These are phyloP conservation scores for Clarias gariepinus DNA, from an alignment of 2,113 vertebrate genomes.

Conservation along the genomic window DNA sequence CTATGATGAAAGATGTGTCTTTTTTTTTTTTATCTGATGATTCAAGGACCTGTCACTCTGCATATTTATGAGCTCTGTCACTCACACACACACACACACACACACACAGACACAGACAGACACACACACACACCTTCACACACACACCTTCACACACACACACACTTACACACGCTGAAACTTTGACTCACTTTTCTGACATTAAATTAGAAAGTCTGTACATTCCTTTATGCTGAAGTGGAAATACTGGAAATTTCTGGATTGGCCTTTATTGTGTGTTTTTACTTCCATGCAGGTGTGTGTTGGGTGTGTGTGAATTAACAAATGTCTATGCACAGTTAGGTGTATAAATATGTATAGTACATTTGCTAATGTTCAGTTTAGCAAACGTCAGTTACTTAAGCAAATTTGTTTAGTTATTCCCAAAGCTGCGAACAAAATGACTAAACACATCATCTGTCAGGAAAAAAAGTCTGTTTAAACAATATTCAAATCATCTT, in stretches of 20 bases:
- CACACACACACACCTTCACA: too few relatives aligned
- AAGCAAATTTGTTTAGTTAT: background rate
- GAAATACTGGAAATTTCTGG: background rate
- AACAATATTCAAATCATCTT: background rate
- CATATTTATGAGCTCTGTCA: constrained; percentile 32
- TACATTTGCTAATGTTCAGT: background rate
- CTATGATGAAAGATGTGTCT: background rate
- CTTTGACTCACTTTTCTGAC: constrained; percentile 4
- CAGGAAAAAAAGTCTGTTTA: background rate
- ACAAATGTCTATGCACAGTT: background rate
- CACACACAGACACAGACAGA: background rate
- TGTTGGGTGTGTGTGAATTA: background rate
- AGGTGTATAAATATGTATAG: background rate
- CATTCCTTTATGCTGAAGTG: background rate
- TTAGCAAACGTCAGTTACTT: background rate
- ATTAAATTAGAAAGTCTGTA: background rate
- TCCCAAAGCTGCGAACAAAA: background rate
- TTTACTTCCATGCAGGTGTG: background rate
- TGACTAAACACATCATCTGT: background rate
- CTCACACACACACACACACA: background rate
- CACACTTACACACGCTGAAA: background rate
- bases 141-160: background rate
- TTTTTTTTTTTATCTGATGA: background rate
- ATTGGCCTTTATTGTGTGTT: background rate
- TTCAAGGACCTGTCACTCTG: constrained; percentile 26